Conservation (phyloP, 2,113 vertebrate species). For the Notarius lentiginosus region DNA sequence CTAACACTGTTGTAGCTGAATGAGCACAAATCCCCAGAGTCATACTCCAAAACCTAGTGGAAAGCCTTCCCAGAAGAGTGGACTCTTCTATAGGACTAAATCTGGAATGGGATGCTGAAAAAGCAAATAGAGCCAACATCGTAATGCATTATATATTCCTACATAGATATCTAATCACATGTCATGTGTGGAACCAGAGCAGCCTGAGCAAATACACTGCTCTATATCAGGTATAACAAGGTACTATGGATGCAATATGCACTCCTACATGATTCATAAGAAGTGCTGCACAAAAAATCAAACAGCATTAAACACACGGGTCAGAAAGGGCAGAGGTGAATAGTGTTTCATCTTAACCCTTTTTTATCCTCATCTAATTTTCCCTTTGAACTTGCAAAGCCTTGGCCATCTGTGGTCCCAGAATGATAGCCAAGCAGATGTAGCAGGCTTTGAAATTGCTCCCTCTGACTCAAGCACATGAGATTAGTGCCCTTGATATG, state of each 20-base stretch:
- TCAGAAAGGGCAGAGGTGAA: neutral
- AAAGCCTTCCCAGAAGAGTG: neutral
- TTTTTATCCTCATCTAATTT: constrained; percentile 27
- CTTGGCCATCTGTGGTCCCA: constrained; percentile 60
- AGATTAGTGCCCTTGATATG: constrained; percentile 61
- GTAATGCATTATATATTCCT: neutral
- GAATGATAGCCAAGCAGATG: constrained; percentile 60
- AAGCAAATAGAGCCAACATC: neutral
- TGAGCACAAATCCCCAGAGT: neutral
- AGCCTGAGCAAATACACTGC: neutral
- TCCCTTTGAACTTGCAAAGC: constrained; percentile 51
- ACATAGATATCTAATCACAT: neutral
- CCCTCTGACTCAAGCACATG: constrained; percentile 61
- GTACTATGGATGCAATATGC: neutral
- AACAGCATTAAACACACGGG: neutral
- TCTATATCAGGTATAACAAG: neutral
- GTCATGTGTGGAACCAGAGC: neutral
- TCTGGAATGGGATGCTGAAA: neutral
- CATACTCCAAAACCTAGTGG: neutral
- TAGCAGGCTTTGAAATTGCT: constrained; percentile 61
- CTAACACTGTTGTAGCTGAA: neutral
- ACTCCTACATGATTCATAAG: neutral
- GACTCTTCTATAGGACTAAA: neutral
- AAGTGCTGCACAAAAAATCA: neutral
- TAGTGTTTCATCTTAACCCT: neutral